Conservation (phyloP, 2,113 vertebrate genomes). For the Cyanoderma ruficeps region DNA sequence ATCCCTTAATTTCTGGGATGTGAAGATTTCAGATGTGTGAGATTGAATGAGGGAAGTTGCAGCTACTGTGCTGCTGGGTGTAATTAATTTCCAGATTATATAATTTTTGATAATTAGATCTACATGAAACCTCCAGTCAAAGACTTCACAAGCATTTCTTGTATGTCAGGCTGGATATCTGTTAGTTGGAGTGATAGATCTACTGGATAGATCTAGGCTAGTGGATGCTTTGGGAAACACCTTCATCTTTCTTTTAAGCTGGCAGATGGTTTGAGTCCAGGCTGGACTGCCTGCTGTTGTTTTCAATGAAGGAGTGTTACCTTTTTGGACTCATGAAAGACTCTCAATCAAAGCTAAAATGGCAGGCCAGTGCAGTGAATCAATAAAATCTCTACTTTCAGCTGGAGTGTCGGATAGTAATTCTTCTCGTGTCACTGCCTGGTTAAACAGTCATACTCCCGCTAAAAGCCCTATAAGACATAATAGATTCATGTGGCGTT, state of each 20-base stretch:
- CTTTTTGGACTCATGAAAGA: conserved; percentile 82
- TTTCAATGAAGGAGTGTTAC: conserved; percentile 80
- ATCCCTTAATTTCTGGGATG: conserved; percentile 28
- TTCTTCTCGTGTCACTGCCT: conserved; percentile 83
- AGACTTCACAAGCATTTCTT: conserved; percentile 16
- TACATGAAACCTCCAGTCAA: conserved; percentile 47
- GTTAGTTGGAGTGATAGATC: conserved; percentile 11
- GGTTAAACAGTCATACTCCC: conserved; percentile 82
- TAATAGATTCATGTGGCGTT: conserved; percentile 84
- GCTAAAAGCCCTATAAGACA: conserved; percentile 77
- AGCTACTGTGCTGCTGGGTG: conserved; percentile 54
- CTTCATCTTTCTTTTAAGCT: conserved; percentile 76
- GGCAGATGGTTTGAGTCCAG: conserved; percentile 80
- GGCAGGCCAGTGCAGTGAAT: conserved; percentile 77
- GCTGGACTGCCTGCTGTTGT: conserved; percentile 77
- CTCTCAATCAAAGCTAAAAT: conserved; percentile 83
- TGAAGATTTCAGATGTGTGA: conserved; percentile 46
- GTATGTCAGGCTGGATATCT: not conserved
- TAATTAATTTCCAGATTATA: conserved; percentile 72
- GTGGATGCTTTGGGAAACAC: conserved; percentile 66
- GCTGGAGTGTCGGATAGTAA: conserved; percentile 80
- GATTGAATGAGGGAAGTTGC: not conserved
- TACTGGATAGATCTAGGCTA: conserved; percentile 30
- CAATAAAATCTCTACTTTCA: conserved; percentile 85
- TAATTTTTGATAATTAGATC: conserved; percentile 68